These are phyloP conservation scores for Micrasema minimum DNA, from an alignment of 1,140 invertebrate genomes.

Conservation along the genomic window DNA sequence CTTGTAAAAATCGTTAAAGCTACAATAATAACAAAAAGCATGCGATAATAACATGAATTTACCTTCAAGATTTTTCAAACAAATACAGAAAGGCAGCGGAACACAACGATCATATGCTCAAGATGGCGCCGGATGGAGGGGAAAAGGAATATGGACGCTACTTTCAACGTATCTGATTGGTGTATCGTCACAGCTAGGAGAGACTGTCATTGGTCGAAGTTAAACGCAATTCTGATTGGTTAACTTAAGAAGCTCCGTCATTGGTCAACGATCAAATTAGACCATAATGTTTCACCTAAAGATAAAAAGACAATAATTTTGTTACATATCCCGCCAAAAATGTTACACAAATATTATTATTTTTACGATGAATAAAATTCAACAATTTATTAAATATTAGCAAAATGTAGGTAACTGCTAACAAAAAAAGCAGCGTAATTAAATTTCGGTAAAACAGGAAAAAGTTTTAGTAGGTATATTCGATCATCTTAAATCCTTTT, in stretches of 20 bases:
- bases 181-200: constrained; percentile 32
- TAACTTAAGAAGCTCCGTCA: background rate
- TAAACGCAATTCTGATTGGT: constrained; percentile 37
- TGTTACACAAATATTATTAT: constrained; percentile 5
- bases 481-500: too few relatives aligned
- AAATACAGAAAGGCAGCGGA: constrained; percentile 33
- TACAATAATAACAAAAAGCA: constrained; percentile 1
- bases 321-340: constrained; percentile 27
- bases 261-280: constrained; percentile 19
- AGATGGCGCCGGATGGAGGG: constrained; percentile 47
- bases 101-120: constrained; percentile 45
- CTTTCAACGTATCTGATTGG: constrained; percentile 46
- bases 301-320: constrained; percentile 18
- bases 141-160: constrained; percentile 46
- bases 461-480: too few relatives aligned
- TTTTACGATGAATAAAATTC: background rate
- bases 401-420: too few relatives aligned
- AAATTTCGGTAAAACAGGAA: too few relatives aligned
- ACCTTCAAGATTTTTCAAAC: constrained; percentile 37
- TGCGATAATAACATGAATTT: constrained; percentile 21
- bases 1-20: constrained; percentile 6
- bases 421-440: too few relatives aligned
- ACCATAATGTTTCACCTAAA: constrained; percentile 7
- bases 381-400: too few relatives aligned
- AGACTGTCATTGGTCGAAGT: constrained; percentile 23